Conservation (phyloP, 2,888 invertebrate genomes). For the Mythimna impura region DNA sequence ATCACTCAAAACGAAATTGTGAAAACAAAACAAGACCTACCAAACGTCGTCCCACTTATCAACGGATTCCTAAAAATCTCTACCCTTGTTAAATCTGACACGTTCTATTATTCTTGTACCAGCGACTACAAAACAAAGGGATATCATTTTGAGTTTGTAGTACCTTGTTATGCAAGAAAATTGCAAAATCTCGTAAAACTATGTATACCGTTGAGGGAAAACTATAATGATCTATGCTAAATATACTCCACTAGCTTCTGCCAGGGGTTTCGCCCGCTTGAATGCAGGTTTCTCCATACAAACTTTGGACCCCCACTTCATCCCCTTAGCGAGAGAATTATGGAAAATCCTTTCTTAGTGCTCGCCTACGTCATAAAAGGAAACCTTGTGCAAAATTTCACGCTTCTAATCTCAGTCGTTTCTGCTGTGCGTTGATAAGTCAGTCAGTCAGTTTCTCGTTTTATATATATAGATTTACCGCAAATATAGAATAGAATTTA, state of each 20-base stretch:
- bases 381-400: too few relatives aligned
- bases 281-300: too few relatives aligned
- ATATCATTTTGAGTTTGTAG: slow-evolving; percentile 25
- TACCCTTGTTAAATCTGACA: slow-evolving; percentile 50
- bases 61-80: slow-evolving; percentile 24
- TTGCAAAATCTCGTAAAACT: slow-evolving; percentile 5
- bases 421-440: too few relatives aligned
- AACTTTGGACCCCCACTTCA: too few relatives aligned
- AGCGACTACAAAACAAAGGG: slow-evolving; percentile 33
- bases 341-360: too few relatives aligned
- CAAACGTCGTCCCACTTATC: slow-evolving; percentile 25
- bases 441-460: too few relatives aligned
- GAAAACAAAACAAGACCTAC: slow-evolving; percentile 23
- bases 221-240: neutral
- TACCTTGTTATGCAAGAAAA: slow-evolving; percentile 15
- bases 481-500: too few relatives aligned
- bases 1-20: slow-evolving; percentile 7
- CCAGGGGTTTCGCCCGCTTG: too few relatives aligned
- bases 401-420: too few relatives aligned
- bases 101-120: slow-evolving; percentile 42
- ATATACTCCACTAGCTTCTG: neutral
- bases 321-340: too few relatives aligned
- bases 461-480: neutral
- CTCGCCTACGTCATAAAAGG: too few relatives aligned
- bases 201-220: neutral